Percentiles rank a stretch among this genome's conserved stretches.
Conservation (phyloP, 2,797 vertebrate species). For the Hydrocynus forskahlii region DNA sequence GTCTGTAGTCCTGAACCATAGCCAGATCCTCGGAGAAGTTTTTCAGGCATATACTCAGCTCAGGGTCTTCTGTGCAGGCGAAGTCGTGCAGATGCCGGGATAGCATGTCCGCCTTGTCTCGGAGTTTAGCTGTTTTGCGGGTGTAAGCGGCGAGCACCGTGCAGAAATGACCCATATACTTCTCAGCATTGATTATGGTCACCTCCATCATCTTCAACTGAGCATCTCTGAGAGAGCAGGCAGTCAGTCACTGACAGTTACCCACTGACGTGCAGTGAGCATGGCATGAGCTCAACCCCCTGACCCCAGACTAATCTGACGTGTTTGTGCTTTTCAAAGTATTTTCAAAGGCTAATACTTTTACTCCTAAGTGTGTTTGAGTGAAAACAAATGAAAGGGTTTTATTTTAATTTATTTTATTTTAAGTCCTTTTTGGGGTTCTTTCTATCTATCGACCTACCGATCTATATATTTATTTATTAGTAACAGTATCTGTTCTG, state of each 20-base stretch:
- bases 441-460: too few species aligned
- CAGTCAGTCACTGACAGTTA: background rate
- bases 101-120: constrained; percentile 75
- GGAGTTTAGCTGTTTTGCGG: constrained; percentile 75
- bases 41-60: constrained; percentile 68
- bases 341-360: too few species aligned
- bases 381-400: too few species aligned
- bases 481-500: too few species aligned
- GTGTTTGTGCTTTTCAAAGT: too few species aligned
- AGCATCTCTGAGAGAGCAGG: constrained; percentile 62
- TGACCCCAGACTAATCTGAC: too few species aligned
- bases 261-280: too few species aligned
- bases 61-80: constrained; percentile 67
- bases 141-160: constrained; percentile 70
- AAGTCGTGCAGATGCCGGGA: constrained; percentile 73
- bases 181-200: constrained; percentile 67
- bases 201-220: constrained; percentile 75
- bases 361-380: too few species aligned
- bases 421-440: too few species aligned
- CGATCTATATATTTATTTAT: too few species aligned
- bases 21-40: constrained; percentile 80
- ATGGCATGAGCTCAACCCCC: too few species aligned
- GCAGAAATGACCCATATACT: constrained; percentile 79
- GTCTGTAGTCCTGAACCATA: constrained; percentile 84
- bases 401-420: too few species aligned